Evolutionary conservation across 2,797 vertebrate species (phyloP).

Genomic region (Rhyacichthys aspro): DNA sequence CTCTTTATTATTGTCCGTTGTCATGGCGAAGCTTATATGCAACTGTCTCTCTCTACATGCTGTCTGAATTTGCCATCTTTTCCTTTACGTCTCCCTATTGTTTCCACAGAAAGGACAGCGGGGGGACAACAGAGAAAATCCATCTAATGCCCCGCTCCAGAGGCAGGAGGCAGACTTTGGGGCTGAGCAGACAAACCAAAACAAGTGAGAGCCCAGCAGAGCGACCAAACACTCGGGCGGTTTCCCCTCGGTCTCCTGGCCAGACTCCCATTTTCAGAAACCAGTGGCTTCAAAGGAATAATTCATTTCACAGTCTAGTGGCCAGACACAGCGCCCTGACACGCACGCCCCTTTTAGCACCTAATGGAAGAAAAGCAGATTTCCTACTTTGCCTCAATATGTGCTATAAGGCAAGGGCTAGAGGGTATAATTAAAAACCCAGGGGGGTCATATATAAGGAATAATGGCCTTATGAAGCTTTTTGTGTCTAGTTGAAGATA

Average conservation of each 20-base stretch:
- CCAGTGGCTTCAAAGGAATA: conserved; percentile 69
- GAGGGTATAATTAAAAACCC: neutral
- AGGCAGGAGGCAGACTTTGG: conserved; percentile 26
- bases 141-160: conserved; percentile 21
- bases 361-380: conserved; percentile 44
- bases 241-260: conserved; percentile 53
- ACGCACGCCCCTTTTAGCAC: conserved; percentile 42
- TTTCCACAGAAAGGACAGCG: conserved; percentile 40
- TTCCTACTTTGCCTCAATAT: conserved; percentile 18
- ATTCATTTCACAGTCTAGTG: conserved; percentile 75
- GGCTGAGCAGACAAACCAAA: conserved; percentile 39
- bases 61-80: conserved; percentile 33
- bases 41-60: conserved; percentile 20
- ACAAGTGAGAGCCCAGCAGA: conserved; percentile 32
- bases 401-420: neutral
- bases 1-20: conserved; percentile 66
- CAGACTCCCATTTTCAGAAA: conserved; percentile 61
- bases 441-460: neutral
- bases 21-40: conserved; percentile 67
- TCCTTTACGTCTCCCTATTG: conserved; percentile 33
- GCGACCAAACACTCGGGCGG: conserved; percentile 44
- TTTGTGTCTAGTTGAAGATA: neutral
- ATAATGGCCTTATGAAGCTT: neutral
- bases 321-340: conserved; percentile 50
- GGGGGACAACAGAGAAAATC: conserved; percentile 45